Percentiles rank a stretch among this genome's conserved stretches.
Evolutionary conservation across 2,888 invertebrate genomes (phyloP).

Genomic region (Smittia sp.): DNA sequence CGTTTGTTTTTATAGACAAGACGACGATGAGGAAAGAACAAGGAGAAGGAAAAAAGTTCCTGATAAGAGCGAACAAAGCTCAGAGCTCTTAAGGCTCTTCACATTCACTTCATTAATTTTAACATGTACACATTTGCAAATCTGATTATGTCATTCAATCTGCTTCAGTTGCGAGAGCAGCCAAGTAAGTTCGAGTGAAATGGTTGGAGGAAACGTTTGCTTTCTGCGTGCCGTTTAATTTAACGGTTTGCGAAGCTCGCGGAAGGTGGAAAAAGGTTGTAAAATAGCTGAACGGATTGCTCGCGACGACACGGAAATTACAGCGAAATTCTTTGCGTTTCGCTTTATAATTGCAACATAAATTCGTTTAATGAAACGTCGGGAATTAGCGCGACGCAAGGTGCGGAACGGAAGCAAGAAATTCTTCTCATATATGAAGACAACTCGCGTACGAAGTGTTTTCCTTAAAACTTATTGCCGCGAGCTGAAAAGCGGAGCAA

Average conservation of each 20-base stretch:
- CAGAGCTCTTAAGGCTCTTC: not conserved
- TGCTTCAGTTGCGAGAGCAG: not conserved
- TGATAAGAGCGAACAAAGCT: not conserved
- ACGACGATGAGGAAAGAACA: too few species aligned
- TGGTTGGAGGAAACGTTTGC: not conserved
- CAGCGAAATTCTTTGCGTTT: not conserved
- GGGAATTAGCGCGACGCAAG: not conserved
- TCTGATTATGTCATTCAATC: slow-evolving; percentile 21
- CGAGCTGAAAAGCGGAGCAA: not conserved
- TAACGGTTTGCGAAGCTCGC: slow-evolving; percentile 36
- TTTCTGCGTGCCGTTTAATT: slow-evolving; percentile 30
- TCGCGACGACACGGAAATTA: slow-evolving; percentile 8
- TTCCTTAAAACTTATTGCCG: slow-evolving; percentile 17
- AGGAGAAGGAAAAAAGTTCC: not conserved
- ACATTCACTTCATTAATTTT: slow-evolving; percentile 25
- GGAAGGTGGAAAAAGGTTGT: not conserved
- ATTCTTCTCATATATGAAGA: not conserved
- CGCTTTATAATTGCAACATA: slow-evolving; percentile 32
- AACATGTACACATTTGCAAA: slow-evolving; percentile 13
- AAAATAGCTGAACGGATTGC: slow-evolving; percentile 1
- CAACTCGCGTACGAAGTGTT: not conserved
- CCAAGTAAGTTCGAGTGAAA: not conserved
- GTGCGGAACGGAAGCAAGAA: slow-evolving; percentile 16
- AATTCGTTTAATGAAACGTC: slow-evolving; percentile 36
- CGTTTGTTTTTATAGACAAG: slow-evolving; percentile 13